phyloP scores from a whole-genome alignment of 2,797 vertebrate genomes.

The Schizopygopsis malacanthus region DNA sequence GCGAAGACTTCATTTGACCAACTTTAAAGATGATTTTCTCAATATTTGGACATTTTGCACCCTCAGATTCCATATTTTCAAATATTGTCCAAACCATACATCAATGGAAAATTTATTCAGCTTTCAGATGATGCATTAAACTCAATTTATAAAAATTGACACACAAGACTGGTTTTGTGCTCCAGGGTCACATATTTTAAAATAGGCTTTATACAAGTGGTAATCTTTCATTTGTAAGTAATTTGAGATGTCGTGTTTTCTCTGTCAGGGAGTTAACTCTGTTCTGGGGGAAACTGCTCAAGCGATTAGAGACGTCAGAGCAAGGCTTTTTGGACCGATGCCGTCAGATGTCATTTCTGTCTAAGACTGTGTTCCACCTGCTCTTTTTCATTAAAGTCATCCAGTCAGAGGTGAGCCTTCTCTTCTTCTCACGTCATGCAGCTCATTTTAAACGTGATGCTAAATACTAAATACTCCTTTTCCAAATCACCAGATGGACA shows the following conservation, averaged over 20 bases:
- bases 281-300: conserved; percentile 98
- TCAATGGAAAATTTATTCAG: too few relatives aligned
- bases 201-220: neutral
- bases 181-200: neutral
- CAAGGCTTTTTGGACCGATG: conserved; percentile 92
- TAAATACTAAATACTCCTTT: conserved; percentile 2
- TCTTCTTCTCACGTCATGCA: neutral
- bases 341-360: conserved; percentile 91
- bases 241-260: conserved; percentile 21
- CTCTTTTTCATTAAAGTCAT: conserved; percentile 98
- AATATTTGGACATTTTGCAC: too few relatives aligned
- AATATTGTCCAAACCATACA: too few relatives aligned
- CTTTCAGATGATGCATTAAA: too few relatives aligned
- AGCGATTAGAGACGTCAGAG: conserved; percentile 89
- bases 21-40: too few relatives aligned
- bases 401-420: conserved; percentile 93
- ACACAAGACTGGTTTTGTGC: too few relatives aligned
- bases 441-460: neutral
- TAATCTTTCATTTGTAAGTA: neutral
- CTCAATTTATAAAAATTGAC: too few relatives aligned
- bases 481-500: conserved; percentile 74
- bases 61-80: too few relatives aligned
- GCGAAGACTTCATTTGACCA: too few relatives aligned
- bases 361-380: conserved; percentile 96
- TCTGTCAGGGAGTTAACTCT: conserved; percentile 92